Conservation (phyloP, 2,888 invertebrate genomes). For the Neelides folsomi region DNA sequence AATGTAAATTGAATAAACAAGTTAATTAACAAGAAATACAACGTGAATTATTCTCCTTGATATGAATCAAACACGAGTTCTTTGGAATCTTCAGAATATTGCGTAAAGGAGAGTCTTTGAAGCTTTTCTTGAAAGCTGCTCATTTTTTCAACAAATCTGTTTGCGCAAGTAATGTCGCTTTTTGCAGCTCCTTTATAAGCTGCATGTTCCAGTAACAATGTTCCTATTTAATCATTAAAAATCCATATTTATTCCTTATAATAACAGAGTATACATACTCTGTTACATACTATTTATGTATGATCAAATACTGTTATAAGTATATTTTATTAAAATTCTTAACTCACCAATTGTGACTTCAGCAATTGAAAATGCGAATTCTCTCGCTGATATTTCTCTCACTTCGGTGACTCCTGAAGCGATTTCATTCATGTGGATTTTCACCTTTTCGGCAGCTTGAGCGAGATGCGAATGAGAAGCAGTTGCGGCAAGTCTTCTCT, state of each 20-base stretch:
- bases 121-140: conserved; percentile 6
- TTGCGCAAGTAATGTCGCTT: conserved; percentile 17
- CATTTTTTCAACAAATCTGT: conserved; percentile 14
- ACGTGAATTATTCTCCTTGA: not conserved
- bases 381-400: conserved; percentile 36
- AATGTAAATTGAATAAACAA: no score
- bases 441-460: conserved; percentile 17
- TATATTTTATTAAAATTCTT: not conserved
- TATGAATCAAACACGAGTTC: conserved; percentile 26
- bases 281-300: no score
- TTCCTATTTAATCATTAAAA: no score
- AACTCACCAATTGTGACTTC: conserved; percentile 33
- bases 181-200: conserved; percentile 9
- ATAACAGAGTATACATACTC: no score
- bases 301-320: no score
- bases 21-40: no score
- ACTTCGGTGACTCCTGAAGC: conserved; percentile 4
- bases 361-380: conserved; percentile 41
- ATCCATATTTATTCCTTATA: no score
- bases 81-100: conserved; percentile 9
- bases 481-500: conserved; percentile 26
- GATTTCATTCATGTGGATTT: conserved; percentile 24
- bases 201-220: conserved; percentile 6
- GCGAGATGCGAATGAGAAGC: not conserved
- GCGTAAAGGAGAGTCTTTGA: conserved; percentile 1